Percentiles rank a stretch among this genome's conserved stretches.
Evolutionary conservation across 2,888 invertebrate species (phyloP).

Genomic region (Microdon myrmicae): DNA sequence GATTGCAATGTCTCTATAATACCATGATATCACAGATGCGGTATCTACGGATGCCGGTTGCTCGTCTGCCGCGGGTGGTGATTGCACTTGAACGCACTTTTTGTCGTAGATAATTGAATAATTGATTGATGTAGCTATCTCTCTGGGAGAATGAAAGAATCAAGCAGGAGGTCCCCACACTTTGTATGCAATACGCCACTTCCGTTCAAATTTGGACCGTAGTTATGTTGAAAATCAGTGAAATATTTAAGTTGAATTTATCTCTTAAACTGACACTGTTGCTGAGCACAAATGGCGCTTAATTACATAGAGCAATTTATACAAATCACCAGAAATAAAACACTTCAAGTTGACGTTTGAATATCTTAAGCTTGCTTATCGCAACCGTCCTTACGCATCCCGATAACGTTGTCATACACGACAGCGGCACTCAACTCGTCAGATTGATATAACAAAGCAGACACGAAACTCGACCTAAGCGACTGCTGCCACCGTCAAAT

Average conservation of each 20-base stretch:
- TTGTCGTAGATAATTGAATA: constrained; percentile 34
- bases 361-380: too few relatives aligned
- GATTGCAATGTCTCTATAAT: constrained; percentile 13
- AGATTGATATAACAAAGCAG: constrained; percentile 11
- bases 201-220: background rate
- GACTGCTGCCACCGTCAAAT: constrained; percentile 61
- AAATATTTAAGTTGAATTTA: constrained; percentile 7
- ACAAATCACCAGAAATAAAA: background rate
- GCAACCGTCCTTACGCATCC: background rate
- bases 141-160: constrained; percentile 2
- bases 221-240: constrained; percentile 1
- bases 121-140: constrained; percentile 38
- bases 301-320: too few relatives aligned
- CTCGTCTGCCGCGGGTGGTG: constrained; percentile 15
- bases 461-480: constrained; percentile 17
- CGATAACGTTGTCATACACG: background rate
- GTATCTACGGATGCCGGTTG: constrained; percentile 20
- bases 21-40: constrained; percentile 41
- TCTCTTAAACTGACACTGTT: background rate
- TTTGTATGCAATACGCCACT: constrained; percentile 7
- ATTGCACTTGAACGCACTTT: constrained; percentile 44
- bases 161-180: constrained; percentile 9
- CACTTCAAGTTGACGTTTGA: background rate
- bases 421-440: constrained; percentile 7
- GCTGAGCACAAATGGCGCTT: too few relatives aligned